Evolutionary conservation across 2,113 vertebrate genomes (phyloP).

Genomic region (Haemorhous mexicanus): DNA sequence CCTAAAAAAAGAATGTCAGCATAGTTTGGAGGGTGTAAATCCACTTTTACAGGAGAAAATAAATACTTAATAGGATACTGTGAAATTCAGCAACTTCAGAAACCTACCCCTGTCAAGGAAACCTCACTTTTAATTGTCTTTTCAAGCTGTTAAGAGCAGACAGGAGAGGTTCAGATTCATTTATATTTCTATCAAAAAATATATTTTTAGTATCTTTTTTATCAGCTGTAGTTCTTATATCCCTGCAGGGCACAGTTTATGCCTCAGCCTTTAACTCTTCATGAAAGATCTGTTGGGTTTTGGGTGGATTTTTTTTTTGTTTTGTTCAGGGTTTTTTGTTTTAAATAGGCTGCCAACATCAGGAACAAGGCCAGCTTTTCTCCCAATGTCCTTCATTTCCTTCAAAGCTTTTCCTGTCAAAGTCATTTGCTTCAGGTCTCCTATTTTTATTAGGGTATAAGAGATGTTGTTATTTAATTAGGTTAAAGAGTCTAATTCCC

Average conservation of each 20-base stretch:
- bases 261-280: not conserved
- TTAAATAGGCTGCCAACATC: not conserved
- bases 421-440: constrained; percentile 24
- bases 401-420: not conserved
- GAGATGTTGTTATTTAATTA: constrained; percentile 52
- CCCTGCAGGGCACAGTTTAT: not conserved
- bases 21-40: not conserved
- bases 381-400: not conserved
- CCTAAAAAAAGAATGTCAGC: not conserved
- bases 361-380: not conserved
- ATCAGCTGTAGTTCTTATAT: not conserved
- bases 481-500: constrained; percentile 57
- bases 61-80: not conserved
- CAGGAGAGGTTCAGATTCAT: not conserved
- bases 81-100: not conserved
- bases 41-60: not conserved
- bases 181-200: not conserved
- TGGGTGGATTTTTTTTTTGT: not conserved
- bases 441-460: constrained; percentile 34
- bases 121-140: not conserved
- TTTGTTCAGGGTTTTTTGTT: not conserved
- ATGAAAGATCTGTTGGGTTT: not conserved
- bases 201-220: not conserved
- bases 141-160: not conserved
- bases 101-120: not conserved